phyloP scores from a whole-genome alignment of 2,888 invertebrate genomes.

The Drosophila monieri region DNA sequence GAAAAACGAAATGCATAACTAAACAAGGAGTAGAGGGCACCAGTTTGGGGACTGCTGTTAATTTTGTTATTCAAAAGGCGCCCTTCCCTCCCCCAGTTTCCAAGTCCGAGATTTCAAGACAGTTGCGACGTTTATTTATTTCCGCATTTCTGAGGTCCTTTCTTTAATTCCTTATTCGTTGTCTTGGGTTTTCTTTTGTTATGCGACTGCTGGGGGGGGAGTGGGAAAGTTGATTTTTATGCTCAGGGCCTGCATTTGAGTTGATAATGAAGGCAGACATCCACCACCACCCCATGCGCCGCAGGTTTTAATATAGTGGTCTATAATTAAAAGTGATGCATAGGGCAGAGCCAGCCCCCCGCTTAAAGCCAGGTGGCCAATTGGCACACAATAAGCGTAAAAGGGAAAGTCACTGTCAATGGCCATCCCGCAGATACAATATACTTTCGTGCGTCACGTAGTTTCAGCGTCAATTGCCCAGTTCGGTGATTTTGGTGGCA shows the following conservation, averaged over 20 bases:
- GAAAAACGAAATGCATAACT: slow-evolving; percentile 65
- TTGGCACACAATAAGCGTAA: slow-evolving; percentile 62
- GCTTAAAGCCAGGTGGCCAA: slow-evolving; percentile 35
- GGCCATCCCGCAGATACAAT: slow-evolving; percentile 40
- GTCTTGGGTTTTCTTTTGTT: slow-evolving; percentile 69
- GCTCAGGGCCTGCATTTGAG: slow-evolving; percentile 54
- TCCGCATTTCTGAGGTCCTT: slow-evolving; percentile 75
- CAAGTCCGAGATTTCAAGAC: slow-evolving; percentile 47
- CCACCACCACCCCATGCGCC: slow-evolving; percentile 5
- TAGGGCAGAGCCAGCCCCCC: not conserved
- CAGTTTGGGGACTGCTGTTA: slow-evolving; percentile 61
- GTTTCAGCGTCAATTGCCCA: slow-evolving; percentile 79
- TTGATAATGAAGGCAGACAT: slow-evolving; percentile 59
- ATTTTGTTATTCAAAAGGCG: slow-evolving; percentile 83
- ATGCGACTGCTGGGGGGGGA: not conserved
- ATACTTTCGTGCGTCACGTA: slow-evolving; percentile 70
- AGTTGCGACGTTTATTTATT: slow-evolving; percentile 83
- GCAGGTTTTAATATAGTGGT: slow-evolving; percentile 62
- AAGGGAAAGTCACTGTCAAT: slow-evolving; percentile 43
- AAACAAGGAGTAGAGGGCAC: slow-evolving; percentile 44
- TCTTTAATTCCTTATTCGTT: slow-evolving; percentile 47
- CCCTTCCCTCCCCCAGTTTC: slow-evolving; percentile 48
- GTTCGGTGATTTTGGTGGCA: slow-evolving; percentile 16
- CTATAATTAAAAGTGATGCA: slow-evolving; percentile 64
- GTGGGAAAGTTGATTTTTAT: slow-evolving; percentile 63